These are phyloP conservation scores for Nannoperca australis DNA, from an alignment of 2,797 vertebrate species.

Conservation along the genomic window DNA sequence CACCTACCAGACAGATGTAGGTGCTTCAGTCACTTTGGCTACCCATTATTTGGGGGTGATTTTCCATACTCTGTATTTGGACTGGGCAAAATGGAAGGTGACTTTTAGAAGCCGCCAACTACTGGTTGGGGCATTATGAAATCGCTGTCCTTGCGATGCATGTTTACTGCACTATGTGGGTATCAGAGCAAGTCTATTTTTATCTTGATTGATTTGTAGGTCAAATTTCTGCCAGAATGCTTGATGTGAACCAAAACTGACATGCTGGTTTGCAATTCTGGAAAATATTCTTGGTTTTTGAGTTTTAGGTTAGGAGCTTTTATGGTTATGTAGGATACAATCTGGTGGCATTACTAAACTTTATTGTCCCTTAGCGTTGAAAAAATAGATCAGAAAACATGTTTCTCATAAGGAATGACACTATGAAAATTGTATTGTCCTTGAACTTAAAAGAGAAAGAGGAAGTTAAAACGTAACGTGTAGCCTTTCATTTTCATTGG, in stretches of 20 bases:
- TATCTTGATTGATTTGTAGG: constrained; percentile 9
- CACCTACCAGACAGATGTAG: background rate
- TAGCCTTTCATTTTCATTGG: background rate
- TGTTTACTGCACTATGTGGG: constrained; percentile 38
- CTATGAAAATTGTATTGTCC: background rate
- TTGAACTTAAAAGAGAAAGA: background rate
- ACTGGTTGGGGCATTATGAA: constrained; percentile 32
- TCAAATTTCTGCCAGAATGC: background rate
- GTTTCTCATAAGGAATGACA: background rate
- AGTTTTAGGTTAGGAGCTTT: background rate
- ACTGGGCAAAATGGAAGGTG: constrained; percentile 21
- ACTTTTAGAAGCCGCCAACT: constrained; percentile 36
- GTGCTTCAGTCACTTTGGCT: constrained; percentile 14
- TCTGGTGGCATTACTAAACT: background rate
- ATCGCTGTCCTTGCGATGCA: constrained; percentile 27
- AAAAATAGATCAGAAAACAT: background rate
- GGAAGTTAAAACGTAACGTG: background rate
- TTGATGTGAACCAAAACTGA: background rate
- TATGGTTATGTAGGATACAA: background rate
- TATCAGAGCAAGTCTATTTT: constrained; percentile 43
- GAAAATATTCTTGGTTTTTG: constrained; percentile 15
- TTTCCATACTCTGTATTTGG: constrained; percentile 38
- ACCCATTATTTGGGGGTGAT: constrained; percentile 19
- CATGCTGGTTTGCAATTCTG: background rate
- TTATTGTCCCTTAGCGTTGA: background rate